Evolutionary conservation across 2,888 invertebrate genomes (phyloP).

Genomic region (Hirtodrosophila duncani): DNA sequence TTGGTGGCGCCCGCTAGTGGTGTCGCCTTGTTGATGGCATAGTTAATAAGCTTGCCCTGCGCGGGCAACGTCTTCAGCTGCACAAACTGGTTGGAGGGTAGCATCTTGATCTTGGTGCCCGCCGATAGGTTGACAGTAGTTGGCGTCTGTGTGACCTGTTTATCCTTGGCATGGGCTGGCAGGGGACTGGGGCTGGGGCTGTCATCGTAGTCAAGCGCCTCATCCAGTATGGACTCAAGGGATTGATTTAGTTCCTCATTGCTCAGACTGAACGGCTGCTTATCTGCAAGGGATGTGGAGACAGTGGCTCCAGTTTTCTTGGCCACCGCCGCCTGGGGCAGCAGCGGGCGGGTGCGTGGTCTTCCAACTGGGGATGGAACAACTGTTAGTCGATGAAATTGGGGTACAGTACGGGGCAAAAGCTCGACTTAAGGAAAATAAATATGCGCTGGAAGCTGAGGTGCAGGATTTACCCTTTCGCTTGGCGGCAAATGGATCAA

Average conservation of each 20-base stretch:
- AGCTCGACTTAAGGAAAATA: background rate
- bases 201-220: slow-evolving; percentile 64
- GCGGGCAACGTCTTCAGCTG: slow-evolving; percentile 74
- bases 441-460: background rate
- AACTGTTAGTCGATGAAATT: slow-evolving; percentile 46
- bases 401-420: slow-evolving; percentile 5
- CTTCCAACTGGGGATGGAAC: slow-evolving; percentile 79
- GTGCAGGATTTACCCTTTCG: slow-evolving; percentile 74
- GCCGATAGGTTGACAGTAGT: slow-evolving; percentile 41
- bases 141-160: slow-evolving; percentile 26
- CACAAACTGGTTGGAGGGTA: slow-evolving; percentile 77
- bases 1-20: slow-evolving; percentile 38
- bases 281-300: too few relatives aligned
- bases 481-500: slow-evolving; percentile 76
- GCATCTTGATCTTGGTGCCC: slow-evolving; percentile 77
- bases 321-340: slow-evolving; percentile 14
- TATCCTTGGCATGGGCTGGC: slow-evolving; percentile 11
- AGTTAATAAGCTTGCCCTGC: slow-evolving; percentile 74
- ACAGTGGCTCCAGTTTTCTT: too few relatives aligned
- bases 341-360: slow-evolving; percentile 77
- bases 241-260: slow-evolving; percentile 77
- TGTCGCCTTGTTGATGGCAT: slow-evolving; percentile 68
- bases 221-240: slow-evolving; percentile 77
- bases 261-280: slow-evolving; percentile 38
- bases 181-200: slow-evolving; percentile 4